Conservation (phyloP, 2,888 invertebrate species). For the Hydrotaea cyrtoneurina region DNA sequence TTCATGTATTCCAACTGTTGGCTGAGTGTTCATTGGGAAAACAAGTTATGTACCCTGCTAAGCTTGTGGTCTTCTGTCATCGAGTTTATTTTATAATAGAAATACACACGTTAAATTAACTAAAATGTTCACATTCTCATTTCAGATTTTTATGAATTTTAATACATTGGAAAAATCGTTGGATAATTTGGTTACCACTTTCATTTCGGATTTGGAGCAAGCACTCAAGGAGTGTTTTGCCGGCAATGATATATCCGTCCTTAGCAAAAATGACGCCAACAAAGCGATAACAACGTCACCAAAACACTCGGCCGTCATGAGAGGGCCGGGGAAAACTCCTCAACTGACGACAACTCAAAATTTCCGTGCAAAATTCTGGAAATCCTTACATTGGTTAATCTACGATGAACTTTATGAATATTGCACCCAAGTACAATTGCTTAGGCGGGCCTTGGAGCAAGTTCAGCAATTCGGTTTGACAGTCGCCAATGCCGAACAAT, state of each 20-base stretch:
- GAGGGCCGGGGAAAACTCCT: constrained; percentile 82
- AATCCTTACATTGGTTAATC: constrained; percentile 92
- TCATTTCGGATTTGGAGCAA: constrained; percentile 79
- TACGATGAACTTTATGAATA: constrained; percentile 87
- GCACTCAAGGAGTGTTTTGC: constrained; percentile 80
- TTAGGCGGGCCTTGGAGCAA: constrained; percentile 79
- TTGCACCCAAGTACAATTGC: constrained; percentile 84
- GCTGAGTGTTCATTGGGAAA: too few species aligned
- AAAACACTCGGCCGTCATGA: constrained; percentile 68
- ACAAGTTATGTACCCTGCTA: too few species aligned
- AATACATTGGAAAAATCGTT: constrained; percentile 78
- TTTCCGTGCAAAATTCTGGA: constrained; percentile 88
- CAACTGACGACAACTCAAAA: constrained; percentile 82
- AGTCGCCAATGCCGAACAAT: constrained; percentile 71
- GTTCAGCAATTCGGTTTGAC: constrained; percentile 75
- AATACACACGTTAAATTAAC: too few species aligned
- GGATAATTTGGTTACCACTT: constrained; percentile 79
- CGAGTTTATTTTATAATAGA: too few species aligned
- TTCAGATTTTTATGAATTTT: constrained; percentile 79
- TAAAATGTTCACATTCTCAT: not conserved
- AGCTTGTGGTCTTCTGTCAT: too few species aligned
- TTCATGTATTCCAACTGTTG: too few species aligned
- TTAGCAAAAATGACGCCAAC: constrained; percentile 80
- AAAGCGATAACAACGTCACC: constrained; percentile 68
- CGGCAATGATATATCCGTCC: constrained; percentile 81